A percentile compares a stretch with the other conserved stretches of the same genome.
These are phyloP conservation scores for Rambutsinella grinnellia DNA, from an alignment of 2,888 invertebrate genomes.

Conservation along the genomic window DNA sequence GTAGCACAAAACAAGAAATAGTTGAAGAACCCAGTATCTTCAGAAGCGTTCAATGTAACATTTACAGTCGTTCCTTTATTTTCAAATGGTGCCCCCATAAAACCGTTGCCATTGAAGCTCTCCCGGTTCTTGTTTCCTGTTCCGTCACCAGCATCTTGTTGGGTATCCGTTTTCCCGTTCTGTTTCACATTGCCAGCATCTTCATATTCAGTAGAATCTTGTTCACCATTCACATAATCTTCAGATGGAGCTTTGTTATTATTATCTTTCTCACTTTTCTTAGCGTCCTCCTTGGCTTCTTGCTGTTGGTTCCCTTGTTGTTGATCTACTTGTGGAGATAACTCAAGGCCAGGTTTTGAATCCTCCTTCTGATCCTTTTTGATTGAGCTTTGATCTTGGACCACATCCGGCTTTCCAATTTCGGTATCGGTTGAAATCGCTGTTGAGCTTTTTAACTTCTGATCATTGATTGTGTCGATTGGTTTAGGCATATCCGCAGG, in stretches of 20 bases:
- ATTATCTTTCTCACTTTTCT: constrained; percentile 2
- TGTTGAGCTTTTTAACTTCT: constrained; percentile 9
- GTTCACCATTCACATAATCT: neutral
- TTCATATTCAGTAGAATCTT: neutral
- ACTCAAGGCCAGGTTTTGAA: too few relatives aligned
- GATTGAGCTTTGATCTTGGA: neutral
- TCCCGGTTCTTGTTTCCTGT: neutral
- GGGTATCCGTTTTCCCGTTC: neutral
- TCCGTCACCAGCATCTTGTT: neutral
- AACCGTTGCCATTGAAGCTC: neutral
- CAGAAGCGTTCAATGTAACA: constrained; percentile 46
- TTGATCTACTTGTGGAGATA: neutral
- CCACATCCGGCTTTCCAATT: neutral
- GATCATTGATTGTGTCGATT: neutral
- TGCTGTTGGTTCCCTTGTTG: neutral
- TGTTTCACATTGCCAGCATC: constrained; percentile 13
- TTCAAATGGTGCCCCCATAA: constrained; percentile 1
- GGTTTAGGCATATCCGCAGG: neutral
- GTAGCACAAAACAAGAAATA: constrained; percentile 61
- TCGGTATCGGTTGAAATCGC: neutral
- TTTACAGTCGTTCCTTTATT: constrained; percentile 45
- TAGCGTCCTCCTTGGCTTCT: neutral
- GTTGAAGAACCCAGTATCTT: constrained; percentile 59
- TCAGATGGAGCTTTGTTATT: too few relatives aligned
- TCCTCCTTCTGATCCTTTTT: neutral